Evolutionary conservation across 2,888 invertebrate species (phyloP), one percentile per base, ranked within the genome.

Genomic region (Dusona sp.): DNA sequence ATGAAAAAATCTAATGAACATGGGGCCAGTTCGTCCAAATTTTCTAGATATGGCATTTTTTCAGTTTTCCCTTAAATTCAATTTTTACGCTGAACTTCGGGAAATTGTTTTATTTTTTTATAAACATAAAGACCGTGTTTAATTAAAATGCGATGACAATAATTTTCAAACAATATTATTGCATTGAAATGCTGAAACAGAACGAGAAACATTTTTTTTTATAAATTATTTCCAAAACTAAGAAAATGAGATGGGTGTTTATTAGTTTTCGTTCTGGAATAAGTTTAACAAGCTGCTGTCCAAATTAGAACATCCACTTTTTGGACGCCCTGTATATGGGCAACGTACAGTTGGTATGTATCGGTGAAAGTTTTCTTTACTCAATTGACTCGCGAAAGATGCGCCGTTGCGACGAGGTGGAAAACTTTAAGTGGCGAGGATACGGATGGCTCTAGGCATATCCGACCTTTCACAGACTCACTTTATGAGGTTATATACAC

Each of bases 321-420:
- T 29, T 0, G 7, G 73, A 54, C 73, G 54, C 13, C 51, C 75
- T 29, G 45, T 61, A 64, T 29, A 64, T 42, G 61, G 61, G 33
- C 45, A 42, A 78, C 33, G 70, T 25, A 38, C 36, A 48, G 25
- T 33, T 8, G 33, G 61, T 72, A 67, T 29, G 25, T 65, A 83
- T 78, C 67, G 80, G 86, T 80, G 86, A 86, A 86, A 86, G 86
- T 86, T 86, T 78, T 73, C 80, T 54, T 19, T 22, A 64, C 48
- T 78, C 80, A 67, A 80, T 78, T 61, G 80, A 73, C 79, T 83
- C 57, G 67, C 72, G 48, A 78, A 78, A 83, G 86, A 86, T 81
- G 79, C 83, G 80, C 77, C 80, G 67, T 75, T 79, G 29, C 51
- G 65, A 68, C 78, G 57, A 79, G 38, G 72, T 79, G 73, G 51